These are phyloP conservation scores for Opisthocomus hoazin DNA, from an alignment of 2,113 vertebrate genomes.

Conservation along the genomic window DNA sequence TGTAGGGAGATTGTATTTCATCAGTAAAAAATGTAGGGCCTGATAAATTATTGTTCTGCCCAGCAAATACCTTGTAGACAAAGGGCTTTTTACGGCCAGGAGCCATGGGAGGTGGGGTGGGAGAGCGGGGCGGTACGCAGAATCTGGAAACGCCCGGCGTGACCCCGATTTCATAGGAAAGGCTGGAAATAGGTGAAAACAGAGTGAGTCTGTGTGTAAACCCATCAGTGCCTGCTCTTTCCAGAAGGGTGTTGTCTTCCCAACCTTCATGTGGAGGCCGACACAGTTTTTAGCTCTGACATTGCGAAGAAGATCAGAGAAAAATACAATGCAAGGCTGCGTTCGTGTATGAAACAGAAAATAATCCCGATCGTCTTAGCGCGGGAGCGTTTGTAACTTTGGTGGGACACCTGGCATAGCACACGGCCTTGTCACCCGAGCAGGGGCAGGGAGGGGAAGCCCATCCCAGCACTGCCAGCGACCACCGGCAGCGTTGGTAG, in stretches of 20 bases:
- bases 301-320: not conserved
- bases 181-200: not conserved
- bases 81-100: not conserved
- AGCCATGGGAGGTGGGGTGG: not conserved
- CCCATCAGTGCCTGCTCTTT: not conserved
- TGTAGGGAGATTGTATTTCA: not conserved
- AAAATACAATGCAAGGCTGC: not conserved
- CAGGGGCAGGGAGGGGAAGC: not conserved
- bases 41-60: not conserved
- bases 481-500: not conserved
- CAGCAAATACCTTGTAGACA: conserved; percentile 9
- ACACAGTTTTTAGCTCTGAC: not conserved
- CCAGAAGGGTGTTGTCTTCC: not conserved
- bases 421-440: not conserved
- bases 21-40: not conserved
- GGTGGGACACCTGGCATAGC: not conserved
- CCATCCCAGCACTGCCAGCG: not conserved
- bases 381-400: not conserved
- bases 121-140: not conserved
- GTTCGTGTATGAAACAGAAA: not conserved
- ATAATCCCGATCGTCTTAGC: no score
- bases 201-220: not conserved
- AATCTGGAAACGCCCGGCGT: not conserved
- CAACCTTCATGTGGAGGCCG: not conserved
- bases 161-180: not conserved